Evolutionary conservation across 2,113 vertebrate species (phyloP), one percentile per base, ranked within the genome.

Genomic region (Speoplatyrhinus poulsoni): DNA sequence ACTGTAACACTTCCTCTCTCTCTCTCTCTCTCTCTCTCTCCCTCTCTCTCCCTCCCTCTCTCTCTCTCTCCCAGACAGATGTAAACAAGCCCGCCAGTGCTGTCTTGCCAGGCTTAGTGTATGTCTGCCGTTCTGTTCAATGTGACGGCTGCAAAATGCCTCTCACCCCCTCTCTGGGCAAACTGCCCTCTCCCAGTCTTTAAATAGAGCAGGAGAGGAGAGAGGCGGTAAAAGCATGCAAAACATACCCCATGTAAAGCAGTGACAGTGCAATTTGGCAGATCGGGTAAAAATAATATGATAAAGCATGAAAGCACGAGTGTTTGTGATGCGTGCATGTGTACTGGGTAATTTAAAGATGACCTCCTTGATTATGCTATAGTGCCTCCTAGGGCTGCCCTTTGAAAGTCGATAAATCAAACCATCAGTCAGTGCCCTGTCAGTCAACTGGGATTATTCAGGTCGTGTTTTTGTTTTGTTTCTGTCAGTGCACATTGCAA

Each of bases 71-170:
- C 67, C 49, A 76, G 73, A 73, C 52, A 6, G 62, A 84, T 77
- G 72, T 87, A 87, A 87, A 88, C 86, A 88, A 83, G 82, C 75
- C 69, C 74, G 65, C 71, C 70, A 84, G 78, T 83, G 86, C 83
- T 81, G 65, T 86, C 75, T 81, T 79, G 86, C 70, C 69, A 62
- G 1, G 65, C 73, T 70, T 60, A 13, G 49, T 56, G 67, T 12
- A 46, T 65, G 79, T 75, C 50, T 54, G 69, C 64, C 41, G 12
- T 59, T 70, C 71, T 67, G 73, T 33, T 60, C 77, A 60, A 66
- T 70, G 59, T 4, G 58, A 74, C 60, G 64, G 48, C 74, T 76
- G 69, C 82, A 69, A 12, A 12, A 11, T 16, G 63, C 72, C 78
- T 79, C 62, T 53, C 70, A 11, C 83, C 75, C 60, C 72, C 55